These are phyloP conservation scores for Eupleurogrammus muticus DNA, from an alignment of 2,797 vertebrate species.

Conservation along the genomic window DNA sequence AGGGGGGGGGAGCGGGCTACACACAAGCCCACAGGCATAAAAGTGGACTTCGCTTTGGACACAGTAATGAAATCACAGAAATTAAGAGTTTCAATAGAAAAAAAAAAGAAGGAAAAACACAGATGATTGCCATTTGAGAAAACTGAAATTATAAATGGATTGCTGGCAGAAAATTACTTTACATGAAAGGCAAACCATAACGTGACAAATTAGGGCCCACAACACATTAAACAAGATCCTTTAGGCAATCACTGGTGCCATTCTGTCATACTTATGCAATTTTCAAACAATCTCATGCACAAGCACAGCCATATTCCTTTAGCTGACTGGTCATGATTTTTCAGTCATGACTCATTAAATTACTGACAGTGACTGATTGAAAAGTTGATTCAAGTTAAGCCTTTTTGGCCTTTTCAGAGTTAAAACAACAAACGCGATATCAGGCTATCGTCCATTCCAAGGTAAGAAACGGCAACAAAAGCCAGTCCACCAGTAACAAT, in stretches of 20 bases:
- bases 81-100: neutral
- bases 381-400: too few relatives aligned
- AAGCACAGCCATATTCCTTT: neutral
- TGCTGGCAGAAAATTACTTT: neutral
- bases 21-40: conserved; percentile 24
- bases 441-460: neutral
- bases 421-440: conserved; percentile 4
- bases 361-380: neutral
- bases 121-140: neutral
- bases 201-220: neutral
- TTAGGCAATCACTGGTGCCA: too few relatives aligned
- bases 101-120: neutral
- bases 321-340: neutral
- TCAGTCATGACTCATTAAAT: neutral
- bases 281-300: neutral
- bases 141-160: conserved; percentile 2
- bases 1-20: conserved; percentile 36
- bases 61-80: conserved; percentile 23
- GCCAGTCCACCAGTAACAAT: conserved; percentile 27
- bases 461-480: conserved; percentile 44
- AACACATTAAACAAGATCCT: neutral
- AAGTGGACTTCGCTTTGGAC: conserved; percentile 20
- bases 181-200: neutral
- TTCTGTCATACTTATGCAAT: too few relatives aligned
- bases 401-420: neutral